Evolutionary conservation across 2,797 vertebrate genomes (phyloP), one percentile per base, ranked within the genome.

Genomic region (Gorsachius magnificus): DNA sequence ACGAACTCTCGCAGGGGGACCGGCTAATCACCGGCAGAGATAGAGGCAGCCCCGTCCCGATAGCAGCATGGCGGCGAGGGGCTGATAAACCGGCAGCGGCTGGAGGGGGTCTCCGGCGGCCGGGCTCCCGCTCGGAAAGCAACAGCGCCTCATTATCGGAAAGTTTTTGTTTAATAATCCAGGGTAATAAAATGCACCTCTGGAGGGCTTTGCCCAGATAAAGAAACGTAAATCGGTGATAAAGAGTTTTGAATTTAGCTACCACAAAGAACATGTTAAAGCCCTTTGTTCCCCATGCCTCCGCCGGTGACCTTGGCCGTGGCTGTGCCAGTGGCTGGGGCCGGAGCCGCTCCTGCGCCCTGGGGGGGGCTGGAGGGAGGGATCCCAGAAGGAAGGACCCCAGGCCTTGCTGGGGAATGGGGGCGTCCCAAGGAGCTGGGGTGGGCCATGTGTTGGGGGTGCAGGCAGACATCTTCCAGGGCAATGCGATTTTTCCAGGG

Each of bases 101-200:
- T 36, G 74, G 54, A 87, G 4, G 16, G 4, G 65, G 20, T 29
- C 61, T 64, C 46, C 16, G 4, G 48, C 3, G 15, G 17, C 65
- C 29, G 3, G 41, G 48, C 54, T 85, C 70, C 65, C 9, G 4
- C 71, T 76, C 22, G 16, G 2, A 35, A 10, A 48, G 77, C 33
- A 5, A 8, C 74, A 5, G 66, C 9, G 1, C 51, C 88, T 95
- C 79, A 8, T 96, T 97, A 97, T 93, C 93, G 3, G 48, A 3
- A 76, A 95, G 86, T 65, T 93, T 83, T 57, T 96, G 89, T 96
- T 96, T 95, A 95, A 97, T 97, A 95, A 96, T 50, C 96, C 80
- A 54, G 71, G 79, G 93, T 95, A 96, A 97, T 97, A 66, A 94
- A 86, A 93, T 46, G 84, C 90, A 56, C 82, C 91, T 94, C 96